Percentiles rank a stretch among this genome's conserved stretches.
These are phyloP conservation scores for Nasonia vitripennis DNA, from an alignment of 1,140 invertebrate genomes.

Conservation along the genomic window DNA sequence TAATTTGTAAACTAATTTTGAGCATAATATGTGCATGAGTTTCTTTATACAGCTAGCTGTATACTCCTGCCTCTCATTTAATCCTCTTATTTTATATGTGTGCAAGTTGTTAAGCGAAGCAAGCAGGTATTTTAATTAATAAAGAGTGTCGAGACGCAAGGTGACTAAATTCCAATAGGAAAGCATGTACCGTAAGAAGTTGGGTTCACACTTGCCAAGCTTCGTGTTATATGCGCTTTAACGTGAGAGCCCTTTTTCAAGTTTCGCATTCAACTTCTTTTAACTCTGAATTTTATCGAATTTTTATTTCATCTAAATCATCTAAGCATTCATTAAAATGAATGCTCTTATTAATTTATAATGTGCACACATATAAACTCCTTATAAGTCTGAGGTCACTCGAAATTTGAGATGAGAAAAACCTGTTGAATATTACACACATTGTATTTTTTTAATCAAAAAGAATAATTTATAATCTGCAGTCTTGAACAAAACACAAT, in stretches of 20 bases:
- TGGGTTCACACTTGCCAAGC: constrained; percentile 26
- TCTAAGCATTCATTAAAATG: neutral
- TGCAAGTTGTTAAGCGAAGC: neutral
- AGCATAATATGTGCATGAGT: too few species aligned
- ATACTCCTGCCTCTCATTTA: neutral
- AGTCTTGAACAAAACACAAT: too few species aligned
- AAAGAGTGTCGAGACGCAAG: constrained; percentile 39
- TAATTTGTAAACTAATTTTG: too few species aligned
- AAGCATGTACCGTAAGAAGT: constrained; percentile 33
- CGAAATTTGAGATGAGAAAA: too few species aligned
- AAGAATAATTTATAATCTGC: too few species aligned
- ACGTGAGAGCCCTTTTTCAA: neutral
- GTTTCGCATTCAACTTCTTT: neutral
- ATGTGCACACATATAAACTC: neutral
- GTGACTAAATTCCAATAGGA: constrained; percentile 48
- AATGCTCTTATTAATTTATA: neutral
- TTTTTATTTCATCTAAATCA: neutral
- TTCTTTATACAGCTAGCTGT: too few species aligned
- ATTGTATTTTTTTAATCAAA: too few species aligned
- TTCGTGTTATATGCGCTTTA: neutral
- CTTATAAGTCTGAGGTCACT: neutral
- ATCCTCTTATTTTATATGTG: neutral
- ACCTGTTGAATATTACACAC: too few species aligned
- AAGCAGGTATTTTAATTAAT: constrained; percentile 28
- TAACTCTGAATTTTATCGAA: neutral